phyloP scores from a whole-genome alignment of 2,113 vertebrate species.

The Hemibagrus wyckioides region DNA sequence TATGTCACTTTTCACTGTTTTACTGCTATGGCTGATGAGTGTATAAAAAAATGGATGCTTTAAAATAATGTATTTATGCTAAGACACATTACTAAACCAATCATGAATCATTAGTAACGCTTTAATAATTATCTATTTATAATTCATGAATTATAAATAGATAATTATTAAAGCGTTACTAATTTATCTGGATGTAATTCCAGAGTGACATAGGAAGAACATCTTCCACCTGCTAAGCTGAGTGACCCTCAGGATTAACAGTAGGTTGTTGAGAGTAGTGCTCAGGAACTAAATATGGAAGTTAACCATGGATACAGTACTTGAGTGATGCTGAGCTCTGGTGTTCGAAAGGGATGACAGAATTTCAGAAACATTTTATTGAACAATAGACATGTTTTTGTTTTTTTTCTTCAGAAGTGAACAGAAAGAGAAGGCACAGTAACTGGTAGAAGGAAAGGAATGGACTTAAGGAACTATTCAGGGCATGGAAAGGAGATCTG shows the following conservation, averaged over 20 bases:
- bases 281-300: background rate
- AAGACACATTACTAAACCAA: background rate
- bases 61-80: background rate
- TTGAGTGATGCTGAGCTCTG: background rate
- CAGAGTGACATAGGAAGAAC: background rate
- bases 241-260: background rate
- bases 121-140: too few relatives aligned
- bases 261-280: background rate
- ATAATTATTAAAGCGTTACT: background rate
- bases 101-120: background rate
- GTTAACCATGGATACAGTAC: background rate
- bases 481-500: background rate
- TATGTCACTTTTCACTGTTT: too few relatives aligned
- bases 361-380: background rate
- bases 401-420: background rate
- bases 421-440: background rate
- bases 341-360: background rate
- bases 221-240: background rate
- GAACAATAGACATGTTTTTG: background rate
- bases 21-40: too few relatives aligned
- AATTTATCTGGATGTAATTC: background rate
- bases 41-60: too few relatives aligned
- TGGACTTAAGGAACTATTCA: background rate
- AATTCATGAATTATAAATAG: background rate
- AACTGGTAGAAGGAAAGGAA: background rate